Base-by-base conservation (phyloP, 2,888 invertebrate genomes). In the Drosophila recens region DNA sequence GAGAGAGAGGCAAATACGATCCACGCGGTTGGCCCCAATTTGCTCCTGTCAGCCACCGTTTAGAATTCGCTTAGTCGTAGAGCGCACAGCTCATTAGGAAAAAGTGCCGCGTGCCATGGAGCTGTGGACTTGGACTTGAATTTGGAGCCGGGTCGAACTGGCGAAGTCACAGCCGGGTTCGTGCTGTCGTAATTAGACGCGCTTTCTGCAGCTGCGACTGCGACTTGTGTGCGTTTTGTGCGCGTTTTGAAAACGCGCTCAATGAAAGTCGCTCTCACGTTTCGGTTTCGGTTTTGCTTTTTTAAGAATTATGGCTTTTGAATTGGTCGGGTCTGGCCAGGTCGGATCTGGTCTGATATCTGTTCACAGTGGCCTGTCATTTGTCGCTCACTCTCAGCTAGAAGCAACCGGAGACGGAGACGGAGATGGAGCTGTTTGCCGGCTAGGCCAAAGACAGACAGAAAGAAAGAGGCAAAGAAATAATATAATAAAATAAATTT, bases 201-300 rank as follows among this genome's bases (percentile, higher is more conserved):
- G 81, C 78, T 79, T 80, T 81, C 79, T 73, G 79, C 59, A 75
- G 71, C 75, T 75, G 64, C 56, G 30, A 40, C 34, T 49, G 23
- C 23, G 27, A 8, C 27, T 8, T n/a, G 65, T 34, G 56, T 56
- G 70, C 64, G 75, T 69, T 69, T 69, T 78, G 49, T 61, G 57
- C 48, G 66, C 68, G 69, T 73, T 45, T 45, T 67, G 40, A 48
- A 77, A 79, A 67, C 67, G 71, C 79, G 61, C 63, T 53, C 72
- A 70, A 75, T 63, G 82, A 80, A 80, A 80, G 79, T 82, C 78
- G 49, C 64, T 80, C 79, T 81, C 79, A 81, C 79, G 79, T 66
- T 80, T 81, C 63, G 45, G 65, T 72, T 75, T 74, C 79, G 75
- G 53, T 77, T 77, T 74, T 75, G 75, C 61, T 71, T 71, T 59